Base-by-base conservation (phyloP, 2,797 vertebrate genomes). In the Macropodus opercularis region DNA sequence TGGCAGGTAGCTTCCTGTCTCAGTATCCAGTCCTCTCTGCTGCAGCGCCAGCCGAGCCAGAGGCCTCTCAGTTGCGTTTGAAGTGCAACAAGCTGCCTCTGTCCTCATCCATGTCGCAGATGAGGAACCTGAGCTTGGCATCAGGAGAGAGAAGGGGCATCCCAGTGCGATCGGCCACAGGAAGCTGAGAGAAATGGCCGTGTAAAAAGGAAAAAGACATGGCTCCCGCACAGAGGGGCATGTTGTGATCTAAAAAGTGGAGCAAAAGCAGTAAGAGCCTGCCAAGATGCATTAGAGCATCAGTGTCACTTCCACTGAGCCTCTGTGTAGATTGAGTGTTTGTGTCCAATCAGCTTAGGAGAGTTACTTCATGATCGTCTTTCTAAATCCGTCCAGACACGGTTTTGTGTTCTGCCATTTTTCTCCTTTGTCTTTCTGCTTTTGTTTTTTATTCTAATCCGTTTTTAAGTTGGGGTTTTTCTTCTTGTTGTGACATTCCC, bases 71-170 rank as follows among this genome's bases (percentile, higher is more conserved):
- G 57, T 39, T 61, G 66, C 47, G 43, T 89, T 87, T 88, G 83
- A 89, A 84, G 84, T 81, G 69, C 77, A 79, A 87, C 79, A 83
- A 83, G 87, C 69, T 39, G 21, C 72, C 63, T 78, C 75, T 76
- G 78, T 86, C 64, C 79, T 72, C 49, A 26, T 67, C 63, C 75
- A 60, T 53, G 79, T 75, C 52, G 27, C 87, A 86, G 85, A 88
- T 80, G 75, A 86, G 79, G 72, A 84, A 83, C 81, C 75, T 61
- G 59, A 80, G 74, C 81, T 81, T 83, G 79, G 79, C 87, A 69
- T 42, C 29, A 10, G 46, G 61, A 75, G 46, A 83, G 60, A 80
- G 60, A 69, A 48, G 65, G 56, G 63, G 71, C 77, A 65, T 87
- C 77, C 74, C 67, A 47, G 61, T 43, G 75, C 78, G 59, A 81